Conservation (phyloP, 2,113 vertebrate species). For the Seriola aureovittata region DNA sequence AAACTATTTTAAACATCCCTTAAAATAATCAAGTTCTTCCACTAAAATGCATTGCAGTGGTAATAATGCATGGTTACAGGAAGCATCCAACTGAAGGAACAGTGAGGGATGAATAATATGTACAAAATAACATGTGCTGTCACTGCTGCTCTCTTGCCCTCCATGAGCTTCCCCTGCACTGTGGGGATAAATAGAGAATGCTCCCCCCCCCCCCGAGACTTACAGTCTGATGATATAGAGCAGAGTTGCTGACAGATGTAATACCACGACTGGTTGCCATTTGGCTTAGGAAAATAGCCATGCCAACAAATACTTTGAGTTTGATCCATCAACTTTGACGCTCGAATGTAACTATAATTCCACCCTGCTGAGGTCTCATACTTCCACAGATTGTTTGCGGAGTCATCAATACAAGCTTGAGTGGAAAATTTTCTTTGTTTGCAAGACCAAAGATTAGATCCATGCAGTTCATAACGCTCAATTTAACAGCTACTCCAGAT, state of each 20-base stretch:
- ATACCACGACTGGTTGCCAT: constrained; percentile 60
- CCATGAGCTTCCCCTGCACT: constrained; percentile 44
- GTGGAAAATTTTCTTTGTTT: constrained; percentile 36
- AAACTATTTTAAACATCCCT: too few species aligned
- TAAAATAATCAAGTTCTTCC: neutral
- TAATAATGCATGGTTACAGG: constrained; percentile 3
- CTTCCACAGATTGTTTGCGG: constrained; percentile 49
- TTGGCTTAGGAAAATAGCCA: constrained; percentile 75
- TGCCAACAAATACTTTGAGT: constrained; percentile 78
- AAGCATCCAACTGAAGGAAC: neutral
- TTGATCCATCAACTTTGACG: constrained; percentile 80
- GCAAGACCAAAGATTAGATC: constrained; percentile 46
- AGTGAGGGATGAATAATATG: constrained; percentile 33
- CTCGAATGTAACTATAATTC: constrained; percentile 46
- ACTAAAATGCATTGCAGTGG: neutral
- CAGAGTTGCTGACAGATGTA: constrained; percentile 76
- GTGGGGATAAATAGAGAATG: constrained; percentile 58
- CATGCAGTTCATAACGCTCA: constrained; percentile 33
- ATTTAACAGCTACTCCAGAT: constrained; percentile 4
- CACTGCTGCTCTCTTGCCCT: constrained; percentile 46
- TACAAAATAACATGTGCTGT: constrained; percentile 50
- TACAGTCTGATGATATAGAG: constrained; percentile 45
- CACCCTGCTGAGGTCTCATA: constrained; percentile 31
- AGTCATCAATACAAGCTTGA: constrained; percentile 70
- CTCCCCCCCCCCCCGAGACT: constrained; percentile 20